phyloP scores from a whole-genome alignment of 1,140 invertebrate genomes.

The Holcopasites calliopsidis region DNA sequence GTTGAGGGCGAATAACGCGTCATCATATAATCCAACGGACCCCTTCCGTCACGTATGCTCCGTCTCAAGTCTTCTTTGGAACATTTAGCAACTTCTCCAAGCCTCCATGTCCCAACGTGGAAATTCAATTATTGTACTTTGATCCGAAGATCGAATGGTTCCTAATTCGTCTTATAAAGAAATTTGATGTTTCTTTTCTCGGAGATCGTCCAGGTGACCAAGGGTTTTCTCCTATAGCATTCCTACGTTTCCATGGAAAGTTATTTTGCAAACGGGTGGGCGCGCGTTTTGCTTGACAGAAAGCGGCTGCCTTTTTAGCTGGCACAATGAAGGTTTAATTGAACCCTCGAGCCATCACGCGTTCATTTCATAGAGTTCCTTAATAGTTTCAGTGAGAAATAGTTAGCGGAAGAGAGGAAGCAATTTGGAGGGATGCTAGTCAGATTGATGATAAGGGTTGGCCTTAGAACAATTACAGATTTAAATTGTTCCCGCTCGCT shows the following conservation, averaged over 20 bases:
- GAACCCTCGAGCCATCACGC: background rate
- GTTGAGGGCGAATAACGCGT: background rate
- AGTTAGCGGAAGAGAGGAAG: background rate
- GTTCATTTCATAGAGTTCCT: background rate
- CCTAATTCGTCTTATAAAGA: background rate
- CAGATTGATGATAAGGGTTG: slow-evolving; percentile 58
- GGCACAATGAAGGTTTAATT: background rate
- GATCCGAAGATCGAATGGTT: too few relatives aligned
- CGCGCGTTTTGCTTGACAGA: background rate
- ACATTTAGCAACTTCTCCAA: too few relatives aligned
- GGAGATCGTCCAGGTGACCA: background rate
- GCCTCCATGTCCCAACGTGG: too few relatives aligned
- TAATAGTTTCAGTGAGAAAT: background rate
- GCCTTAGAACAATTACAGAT: slow-evolving; percentile 59
- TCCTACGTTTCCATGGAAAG: background rate
- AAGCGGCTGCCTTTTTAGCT: background rate
- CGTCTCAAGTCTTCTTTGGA: too few relatives aligned
- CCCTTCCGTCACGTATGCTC: background rate
- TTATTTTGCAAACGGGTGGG: background rate
- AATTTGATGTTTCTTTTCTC: background rate
- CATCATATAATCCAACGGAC: slow-evolving; percentile 5
- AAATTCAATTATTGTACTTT: background rate
- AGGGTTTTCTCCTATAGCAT: background rate
- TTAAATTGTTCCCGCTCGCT: slow-evolving; percentile 62
- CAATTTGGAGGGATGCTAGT: background rate